Conservation (phyloP, 2,888 invertebrate species). For the Stenoptilia bipunctidactyla region DNA sequence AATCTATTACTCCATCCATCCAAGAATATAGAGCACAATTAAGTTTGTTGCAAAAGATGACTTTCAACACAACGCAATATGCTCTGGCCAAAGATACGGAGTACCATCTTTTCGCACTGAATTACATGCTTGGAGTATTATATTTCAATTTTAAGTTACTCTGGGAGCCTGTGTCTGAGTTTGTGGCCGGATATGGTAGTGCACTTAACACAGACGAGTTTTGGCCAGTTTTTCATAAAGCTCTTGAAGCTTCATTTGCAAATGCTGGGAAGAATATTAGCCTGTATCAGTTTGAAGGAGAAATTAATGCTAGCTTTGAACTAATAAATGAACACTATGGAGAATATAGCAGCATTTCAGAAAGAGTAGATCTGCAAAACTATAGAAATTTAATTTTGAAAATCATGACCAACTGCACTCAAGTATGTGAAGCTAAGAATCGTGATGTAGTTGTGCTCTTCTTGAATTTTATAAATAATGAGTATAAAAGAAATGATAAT, state of each 20-base stretch:
- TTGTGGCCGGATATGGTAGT: conserved; percentile 81
- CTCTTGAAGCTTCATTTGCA: conserved; percentile 65
- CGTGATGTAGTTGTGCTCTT: conserved; percentile 85
- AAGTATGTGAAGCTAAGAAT: conserved; percentile 84
- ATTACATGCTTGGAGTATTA: conserved; percentile 85
- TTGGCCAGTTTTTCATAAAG: conserved; percentile 78
- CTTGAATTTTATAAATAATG: conserved; percentile 81
- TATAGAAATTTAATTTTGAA: conserved; percentile 87
- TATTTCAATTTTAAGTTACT: conserved; percentile 90
- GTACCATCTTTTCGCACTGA: conserved; percentile 76
- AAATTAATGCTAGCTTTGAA: conserved; percentile 36
- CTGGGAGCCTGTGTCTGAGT: conserved; percentile 86
- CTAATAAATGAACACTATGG: conserved; percentile 40
- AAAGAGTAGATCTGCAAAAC: conserved; percentile 79
- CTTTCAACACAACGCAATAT: conserved; percentile 72
- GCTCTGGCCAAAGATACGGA: conserved; percentile 68
- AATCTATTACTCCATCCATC: conserved; percentile 78
- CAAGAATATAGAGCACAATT: conserved; percentile 86
- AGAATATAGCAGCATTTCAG: conserved; percentile 50
- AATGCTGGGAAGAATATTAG: conserved; percentile 50
- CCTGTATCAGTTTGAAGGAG: conserved; percentile 38
- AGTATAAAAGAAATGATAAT: conserved; percentile 45
- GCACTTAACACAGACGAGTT: conserved; percentile 73
- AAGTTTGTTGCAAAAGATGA: conserved; percentile 79
- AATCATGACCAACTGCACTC: conserved; percentile 79